A percentile compares a stretch with the other conserved stretches of the same genome.
phyloP scores from a whole-genome alignment of 2,888 invertebrate genomes.

The Tetrapedia diversipes region DNA sequence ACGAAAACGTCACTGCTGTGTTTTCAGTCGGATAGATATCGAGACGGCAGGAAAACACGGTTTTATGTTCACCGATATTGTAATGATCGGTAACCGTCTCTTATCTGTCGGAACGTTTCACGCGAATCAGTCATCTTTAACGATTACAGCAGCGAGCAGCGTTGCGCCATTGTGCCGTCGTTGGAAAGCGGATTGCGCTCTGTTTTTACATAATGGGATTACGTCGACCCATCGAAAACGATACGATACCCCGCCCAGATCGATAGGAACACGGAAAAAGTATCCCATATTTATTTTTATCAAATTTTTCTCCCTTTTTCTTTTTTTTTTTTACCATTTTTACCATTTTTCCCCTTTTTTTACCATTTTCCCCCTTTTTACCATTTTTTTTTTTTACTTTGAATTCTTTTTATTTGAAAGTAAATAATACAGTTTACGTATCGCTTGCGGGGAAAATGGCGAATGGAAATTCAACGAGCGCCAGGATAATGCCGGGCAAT shows the following conservation, averaged over 20 bases:
- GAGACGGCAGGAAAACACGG: too few species aligned
- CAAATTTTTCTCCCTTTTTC: neutral
- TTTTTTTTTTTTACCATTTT: neutral
- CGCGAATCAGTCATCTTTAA: conserved; percentile 13
- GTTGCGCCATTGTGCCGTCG: conserved; percentile 11
- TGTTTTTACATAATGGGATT: conserved; percentile 52
- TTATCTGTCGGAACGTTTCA: conserved; percentile 17
- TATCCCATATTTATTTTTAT: conserved; percentile 1
- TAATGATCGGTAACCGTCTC: neutral
- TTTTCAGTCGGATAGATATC: too few species aligned
- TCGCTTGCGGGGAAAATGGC: too few species aligned
- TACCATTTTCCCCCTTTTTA: too few species aligned
- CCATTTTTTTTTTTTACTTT: neutral
- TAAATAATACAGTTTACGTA: too few species aligned
- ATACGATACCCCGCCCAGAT: conserved; percentile 19
- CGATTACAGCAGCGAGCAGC: conserved; percentile 3
- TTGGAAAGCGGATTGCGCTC: conserved; percentile 32
- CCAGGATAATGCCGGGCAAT: too few species aligned
- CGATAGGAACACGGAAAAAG: conserved; percentile 29
- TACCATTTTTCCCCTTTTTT: neutral
- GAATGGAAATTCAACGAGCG: neutral
- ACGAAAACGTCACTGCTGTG: too few species aligned
- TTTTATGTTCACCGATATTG: neutral
- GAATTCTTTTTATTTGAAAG: neutral
- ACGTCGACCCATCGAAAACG: conserved; percentile 33